Percentiles rank a stretch among this genome's conserved stretches.
These are phyloP conservation scores for Piprites chloris DNA, from an alignment of 2,113 vertebrate species.

Conservation along the genomic window DNA sequence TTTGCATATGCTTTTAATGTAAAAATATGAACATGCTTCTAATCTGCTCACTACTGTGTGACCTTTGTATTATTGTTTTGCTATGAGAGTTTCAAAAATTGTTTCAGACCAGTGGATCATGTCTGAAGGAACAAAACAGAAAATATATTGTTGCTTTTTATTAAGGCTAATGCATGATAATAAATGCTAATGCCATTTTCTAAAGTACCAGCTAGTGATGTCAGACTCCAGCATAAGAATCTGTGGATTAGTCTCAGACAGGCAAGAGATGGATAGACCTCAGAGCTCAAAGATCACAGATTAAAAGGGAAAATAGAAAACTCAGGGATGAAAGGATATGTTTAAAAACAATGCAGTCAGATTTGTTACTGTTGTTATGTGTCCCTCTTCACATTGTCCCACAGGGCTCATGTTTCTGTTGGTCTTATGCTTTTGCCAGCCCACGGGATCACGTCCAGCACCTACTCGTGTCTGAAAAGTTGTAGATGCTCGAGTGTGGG, in stretches of 20 bases:
- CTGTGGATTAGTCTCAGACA: neutral
- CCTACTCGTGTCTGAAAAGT: neutral
- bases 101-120: constrained; percentile 39
- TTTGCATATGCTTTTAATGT: constrained; percentile 61
- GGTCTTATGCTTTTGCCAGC: neutral
- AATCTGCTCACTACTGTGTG: constrained; percentile 48
- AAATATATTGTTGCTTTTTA: constrained; percentile 39
- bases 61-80: constrained; percentile 23
- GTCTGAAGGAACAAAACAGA: constrained; percentile 32
- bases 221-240: neutral
- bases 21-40: constrained; percentile 40
- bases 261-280: neutral
- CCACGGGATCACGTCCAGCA: rapidly evolving
- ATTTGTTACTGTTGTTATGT: neutral
- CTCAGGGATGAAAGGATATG: neutral
- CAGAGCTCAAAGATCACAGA: neutral
- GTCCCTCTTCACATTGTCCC: neutral
- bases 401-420: rapidly evolving
- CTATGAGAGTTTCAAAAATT: constrained; percentile 29
- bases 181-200: constrained; percentile 20
- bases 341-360: neutral
- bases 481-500: neutral
- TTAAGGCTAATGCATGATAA: constrained; percentile 62
- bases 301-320: neutral
- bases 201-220: neutral